A percentile compares a stretch with the other conserved stretches of the same genome.
Evolutionary conservation across 2,113 vertebrate genomes (phyloP).

Genomic region (Mesoclemmys tuberculata): DNA sequence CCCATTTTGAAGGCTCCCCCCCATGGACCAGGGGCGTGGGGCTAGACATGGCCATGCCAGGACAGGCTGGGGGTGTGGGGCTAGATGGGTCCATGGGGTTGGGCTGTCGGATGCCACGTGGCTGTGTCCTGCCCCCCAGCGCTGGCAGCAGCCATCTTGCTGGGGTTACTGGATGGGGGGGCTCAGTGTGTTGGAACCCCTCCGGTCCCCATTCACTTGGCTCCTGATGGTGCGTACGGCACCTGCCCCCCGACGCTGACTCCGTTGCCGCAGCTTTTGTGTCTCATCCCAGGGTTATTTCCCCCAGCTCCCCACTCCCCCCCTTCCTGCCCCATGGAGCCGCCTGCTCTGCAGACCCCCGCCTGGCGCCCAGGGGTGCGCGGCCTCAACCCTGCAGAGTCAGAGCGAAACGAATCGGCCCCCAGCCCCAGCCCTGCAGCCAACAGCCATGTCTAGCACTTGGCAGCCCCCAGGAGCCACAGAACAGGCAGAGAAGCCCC

Average conservation of each 20-base stretch:
- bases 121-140: accelerated
- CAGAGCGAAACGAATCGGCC: slow-evolving; percentile 27
- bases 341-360: not conserved
- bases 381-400: slow-evolving; percentile 56
- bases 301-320: not conserved
- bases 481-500: not conserved
- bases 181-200: too few species aligned
- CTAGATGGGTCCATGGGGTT: accelerated
- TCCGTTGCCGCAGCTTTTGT: too few species aligned
- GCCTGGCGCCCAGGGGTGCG: not conserved
- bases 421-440: slow-evolving; percentile 12
- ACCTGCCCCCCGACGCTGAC: too few species aligned
- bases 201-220: too few species aligned
- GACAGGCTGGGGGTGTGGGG: not conserved
- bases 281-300: not conserved
- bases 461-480: slow-evolving; percentile 12
- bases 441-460: not conserved
- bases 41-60: accelerated
- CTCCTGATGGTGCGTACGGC: too few species aligned
- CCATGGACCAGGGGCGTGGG: too few species aligned
- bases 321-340: not conserved
- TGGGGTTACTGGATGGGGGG: too few species aligned
- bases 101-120: accelerated
- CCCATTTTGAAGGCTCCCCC: not conserved
- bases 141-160: too few species aligned